Percentiles rank a stretch among this genome's conserved stretches.
These are phyloP conservation scores for Pherbina coryleti DNA, from an alignment of 2,888 invertebrate species.

Conservation along the genomic window DNA sequence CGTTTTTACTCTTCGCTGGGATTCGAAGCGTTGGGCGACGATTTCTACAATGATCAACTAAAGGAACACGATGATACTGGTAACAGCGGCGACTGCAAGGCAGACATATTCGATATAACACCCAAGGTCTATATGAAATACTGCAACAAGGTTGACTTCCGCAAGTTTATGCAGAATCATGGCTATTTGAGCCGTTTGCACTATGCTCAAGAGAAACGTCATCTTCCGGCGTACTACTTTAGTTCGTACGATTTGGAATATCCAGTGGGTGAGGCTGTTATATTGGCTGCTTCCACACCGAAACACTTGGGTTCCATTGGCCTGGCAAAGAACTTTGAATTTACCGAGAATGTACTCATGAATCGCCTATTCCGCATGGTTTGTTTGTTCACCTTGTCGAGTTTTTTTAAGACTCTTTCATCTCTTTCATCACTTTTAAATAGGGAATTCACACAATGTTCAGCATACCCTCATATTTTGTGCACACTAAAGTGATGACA, in stretches of 20 bases:
- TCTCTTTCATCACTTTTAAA: background rate
- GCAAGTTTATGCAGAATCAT: conserved; percentile 66
- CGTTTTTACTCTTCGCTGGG: conserved; percentile 64
- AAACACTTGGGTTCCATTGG: conserved; percentile 61
- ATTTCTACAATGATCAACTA: conserved; percentile 59
- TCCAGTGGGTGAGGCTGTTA: conserved; percentile 65
- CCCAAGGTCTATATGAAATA: conserved; percentile 65
- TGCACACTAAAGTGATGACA: conserved; percentile 80
- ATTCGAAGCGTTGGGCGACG: conserved; percentile 54
- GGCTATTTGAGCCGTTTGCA: conserved; percentile 62
- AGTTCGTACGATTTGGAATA: conserved; percentile 64
- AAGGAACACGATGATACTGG: conserved; percentile 59
- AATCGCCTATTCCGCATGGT: conserved; percentile 66
- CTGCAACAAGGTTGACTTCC: conserved; percentile 65
- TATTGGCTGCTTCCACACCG: conserved; percentile 64
- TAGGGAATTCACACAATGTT: conserved; percentile 79
- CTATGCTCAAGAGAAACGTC: conserved; percentile 62
- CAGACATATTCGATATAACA: conserved; percentile 64
- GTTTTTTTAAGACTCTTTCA: background rate
- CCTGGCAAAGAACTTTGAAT: conserved; percentile 57
- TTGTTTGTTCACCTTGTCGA: conserved; percentile 14
- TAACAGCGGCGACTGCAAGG: conserved; percentile 62
- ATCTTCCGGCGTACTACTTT: conserved; percentile 64
- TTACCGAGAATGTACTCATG: conserved; percentile 57
- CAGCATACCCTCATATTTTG: conserved; percentile 78